A percentile compares a stretch with the other conserved stretches of the same genome.
Evolutionary conservation across 2,888 invertebrate genomes (phyloP).

Genomic region (Idaea dimidiata): DNA sequence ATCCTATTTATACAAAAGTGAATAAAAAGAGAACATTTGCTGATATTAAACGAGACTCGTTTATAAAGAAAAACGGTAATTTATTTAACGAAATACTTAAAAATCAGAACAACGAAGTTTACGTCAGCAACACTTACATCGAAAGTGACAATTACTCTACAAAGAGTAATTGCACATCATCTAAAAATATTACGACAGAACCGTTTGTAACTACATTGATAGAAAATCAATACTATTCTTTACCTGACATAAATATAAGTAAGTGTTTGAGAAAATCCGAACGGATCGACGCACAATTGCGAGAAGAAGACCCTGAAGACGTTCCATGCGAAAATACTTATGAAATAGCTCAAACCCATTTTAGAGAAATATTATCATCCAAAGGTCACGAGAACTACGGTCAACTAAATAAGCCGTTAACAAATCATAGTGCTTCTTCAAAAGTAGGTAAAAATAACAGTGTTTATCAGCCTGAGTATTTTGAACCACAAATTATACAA

Average conservation of each 20-base stretch:
- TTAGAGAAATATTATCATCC: slow-evolving; percentile 61
- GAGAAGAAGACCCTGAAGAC: slow-evolving; percentile 75
- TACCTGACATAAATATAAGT: slow-evolving; percentile 86
- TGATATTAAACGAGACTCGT: slow-evolving; percentile 66
- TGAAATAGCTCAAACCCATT: slow-evolving; percentile 70
- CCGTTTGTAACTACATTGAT: slow-evolving; percentile 76
- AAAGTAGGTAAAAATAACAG: slow-evolving; percentile 44
- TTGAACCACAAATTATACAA: slow-evolving; percentile 59
- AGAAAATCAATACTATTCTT: slow-evolving; percentile 86
- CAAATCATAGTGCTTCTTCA: slow-evolving; percentile 38
- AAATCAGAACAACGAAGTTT: slow-evolving; percentile 60
- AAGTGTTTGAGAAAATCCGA: slow-evolving; percentile 86
- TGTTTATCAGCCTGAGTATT: slow-evolving; percentile 53
- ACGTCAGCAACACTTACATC: slow-evolving; percentile 65
- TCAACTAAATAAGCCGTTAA: slow-evolving; percentile 61
- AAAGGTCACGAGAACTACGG: slow-evolving; percentile 65
- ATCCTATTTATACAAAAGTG: slow-evolving; percentile 70
- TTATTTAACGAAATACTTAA: slow-evolving; percentile 57
- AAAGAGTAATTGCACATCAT: slow-evolving; percentile 63
- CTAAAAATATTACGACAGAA: slow-evolving; percentile 74
- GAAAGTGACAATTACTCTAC: slow-evolving; percentile 65
- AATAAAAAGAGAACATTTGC: slow-evolving; percentile 80
- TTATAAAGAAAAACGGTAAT: slow-evolving; percentile 59
- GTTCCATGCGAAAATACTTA: slow-evolving; percentile 69
- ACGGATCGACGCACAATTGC: slow-evolving; percentile 85